Conservation (phyloP, 2,113 vertebrate species). For the Aptenodytes patagonicus region DNA sequence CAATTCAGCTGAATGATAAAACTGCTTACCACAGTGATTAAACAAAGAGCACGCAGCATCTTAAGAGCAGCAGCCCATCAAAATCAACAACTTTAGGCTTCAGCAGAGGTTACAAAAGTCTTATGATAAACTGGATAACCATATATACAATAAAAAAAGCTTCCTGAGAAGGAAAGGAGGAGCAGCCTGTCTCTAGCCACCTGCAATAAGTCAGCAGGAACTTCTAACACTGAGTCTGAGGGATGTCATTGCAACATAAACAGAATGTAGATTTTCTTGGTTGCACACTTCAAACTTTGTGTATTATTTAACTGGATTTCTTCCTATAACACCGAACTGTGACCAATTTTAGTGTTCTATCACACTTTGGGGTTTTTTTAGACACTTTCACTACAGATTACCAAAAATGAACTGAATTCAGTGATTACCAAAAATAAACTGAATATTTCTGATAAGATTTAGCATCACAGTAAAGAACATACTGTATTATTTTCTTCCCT, state of each 20-base stretch:
- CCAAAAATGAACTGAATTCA: neutral
- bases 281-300: neutral
- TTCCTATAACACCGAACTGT: neutral
- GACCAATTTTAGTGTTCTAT: neutral
- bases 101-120: neutral
- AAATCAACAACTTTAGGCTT: neutral
- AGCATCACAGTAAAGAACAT: neutral
- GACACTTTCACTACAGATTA: neutral
- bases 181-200: neutral
- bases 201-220: neutral
- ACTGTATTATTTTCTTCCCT: neutral
- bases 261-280: neutral
- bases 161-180: neutral
- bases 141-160: neutral
- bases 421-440: neutral
- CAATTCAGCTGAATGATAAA: constrained; percentile 1
- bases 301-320: neutral
- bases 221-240: neutral
- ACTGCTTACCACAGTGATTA: constrained; percentile 17
- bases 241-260: neutral
- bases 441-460: neutral
- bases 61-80: neutral
- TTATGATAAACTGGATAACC: neutral
- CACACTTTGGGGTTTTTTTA: neutral
- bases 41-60: neutral